These are phyloP conservation scores for Bryconaethiops microstoma DNA, from an alignment of 2,797 vertebrate genomes.

Conservation along the genomic window DNA sequence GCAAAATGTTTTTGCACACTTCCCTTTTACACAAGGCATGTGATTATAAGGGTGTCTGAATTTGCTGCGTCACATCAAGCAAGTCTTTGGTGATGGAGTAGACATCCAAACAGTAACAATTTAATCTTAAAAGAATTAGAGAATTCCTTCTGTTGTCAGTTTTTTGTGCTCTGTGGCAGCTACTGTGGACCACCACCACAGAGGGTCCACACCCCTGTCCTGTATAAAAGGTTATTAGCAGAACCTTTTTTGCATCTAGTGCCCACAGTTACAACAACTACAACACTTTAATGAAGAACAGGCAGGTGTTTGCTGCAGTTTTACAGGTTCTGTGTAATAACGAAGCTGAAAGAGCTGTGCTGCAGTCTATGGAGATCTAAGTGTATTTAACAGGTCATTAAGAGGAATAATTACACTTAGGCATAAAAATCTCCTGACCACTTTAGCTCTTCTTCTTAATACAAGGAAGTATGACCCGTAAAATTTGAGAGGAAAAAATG, in stretches of 20 bases:
- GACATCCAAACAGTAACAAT: too few relatives aligned
- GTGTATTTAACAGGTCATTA: constrained; percentile 56
- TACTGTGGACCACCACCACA: too few relatives aligned
- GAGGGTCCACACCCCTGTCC: too few relatives aligned
- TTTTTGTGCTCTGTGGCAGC: too few relatives aligned
- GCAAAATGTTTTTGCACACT: too few relatives aligned
- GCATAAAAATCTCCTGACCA: constrained; percentile 28
- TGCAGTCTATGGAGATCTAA: not conserved
- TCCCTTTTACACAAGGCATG: too few relatives aligned
- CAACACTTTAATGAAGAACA: not conserved
- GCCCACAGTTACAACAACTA: not conserved
- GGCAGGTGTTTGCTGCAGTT: not conserved
- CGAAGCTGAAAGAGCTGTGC: not conserved
- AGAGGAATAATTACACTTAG: constrained; percentile 59
- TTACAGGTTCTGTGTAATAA: not conserved
- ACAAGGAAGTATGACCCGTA: constrained; percentile 21
- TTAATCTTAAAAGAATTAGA: too few relatives aligned
- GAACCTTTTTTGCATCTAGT: not conserved
- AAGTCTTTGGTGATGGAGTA: too few relatives aligned
- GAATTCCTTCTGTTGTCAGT: too few relatives aligned
- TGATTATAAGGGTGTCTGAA: too few relatives aligned
- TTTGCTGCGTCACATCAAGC: too few relatives aligned
- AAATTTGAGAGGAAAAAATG: too few relatives aligned
- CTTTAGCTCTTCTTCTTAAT: constrained; percentile 31
- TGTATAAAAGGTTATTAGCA: not conserved